Base-by-base conservation (phyloP, 2,888 invertebrate species). In the Mallateleia sp. region DNA sequence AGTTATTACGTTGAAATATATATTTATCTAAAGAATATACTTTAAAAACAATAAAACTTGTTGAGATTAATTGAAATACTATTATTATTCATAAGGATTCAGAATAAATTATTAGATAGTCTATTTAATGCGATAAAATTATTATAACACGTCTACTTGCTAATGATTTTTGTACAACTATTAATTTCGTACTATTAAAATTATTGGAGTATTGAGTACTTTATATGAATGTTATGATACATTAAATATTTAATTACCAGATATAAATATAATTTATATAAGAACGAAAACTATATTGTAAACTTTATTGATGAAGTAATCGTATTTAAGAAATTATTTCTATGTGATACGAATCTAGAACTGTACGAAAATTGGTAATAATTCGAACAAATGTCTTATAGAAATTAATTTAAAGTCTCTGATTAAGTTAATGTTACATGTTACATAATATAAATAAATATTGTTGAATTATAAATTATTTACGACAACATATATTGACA, bases 391-490 rank as follows among this genome's bases (percentile, higher is more conserved):
- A 77, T 72, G 78, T 58, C n/a, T 71, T 78, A 74, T 83, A 78
- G 67, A 60, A 42, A 54, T 74, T 85, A 18, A 56, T 79, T 79
- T 74, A 8, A 58, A 74, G 66, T 64, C 72, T 85, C 45, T 54
- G 34, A 66, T 78, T 85, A 72, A 74, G 79, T 85, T 83, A 78
- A 72, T 77, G 84, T 78, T 84, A 84, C 64, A 84, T 78, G 84
- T 84, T 85, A 74, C 79, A 67, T 28, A 74, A 75, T 85, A 79
- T 79, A 85, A 85, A 78, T 72, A 58, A 77, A 72, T 84, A 79
- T 74, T 85, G 85, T 79, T 85, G 74, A 74, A 74, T 85, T 79
- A 85, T 79, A 74, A 85, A 85, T 85, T 74, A 85, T 85, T 85
- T 85, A 85, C 62, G 79, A 79, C 84, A 66, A 78, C 74, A 79